Evolutionary conservation across 2,888 invertebrate species (phyloP), one percentile per base, ranked within the genome.

Genomic region (Hecatera dysodea): DNA sequence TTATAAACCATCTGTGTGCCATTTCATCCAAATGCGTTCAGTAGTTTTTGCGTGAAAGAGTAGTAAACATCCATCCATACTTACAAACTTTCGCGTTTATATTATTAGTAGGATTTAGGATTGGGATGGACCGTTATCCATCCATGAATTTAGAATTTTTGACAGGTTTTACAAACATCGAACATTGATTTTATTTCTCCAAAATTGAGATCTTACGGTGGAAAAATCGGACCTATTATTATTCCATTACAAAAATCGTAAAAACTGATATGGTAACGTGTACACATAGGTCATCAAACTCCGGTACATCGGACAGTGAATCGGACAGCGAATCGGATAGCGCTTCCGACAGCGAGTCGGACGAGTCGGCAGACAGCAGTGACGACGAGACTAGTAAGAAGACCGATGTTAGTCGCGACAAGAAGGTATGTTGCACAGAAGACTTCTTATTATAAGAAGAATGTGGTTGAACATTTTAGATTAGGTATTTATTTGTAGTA

Each of bases 281-380:
- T 44, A 19, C 7, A 19, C 7, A 19, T 44, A 90, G 90, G 33
- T 90, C 89, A 0, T 94, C 94, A 0, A 89, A 90, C 70, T 93
- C 94, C 0, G 92, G 87, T 2, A 88, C 93, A 0, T 92, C 93
- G 0, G 93, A 92, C 68, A 91, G 90, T 53, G 93, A 91, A 5
- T 89, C 93, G 0, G 90, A 91, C 66, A 92, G 91, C 52, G 91
- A 80, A 0, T 76, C 85, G 11, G 81, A 80, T 59, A 92, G 91
- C 44, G 91, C 72, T 1, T 74, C 85, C 12, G 80, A 81, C 3
- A 90, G 91, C 0, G 90, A 88, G n/a, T 87, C 91, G 0, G 91
- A 88, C 5, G 90, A 84, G 24, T 86, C 89, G 0, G 86, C 78
- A 0, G 85, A 82, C 7, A 81, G 84, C 27, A 86, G 82, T 33